These are phyloP conservation scores for Atrichornis clamosus DNA, from an alignment of 2,113 vertebrate species.

Conservation along the genomic window DNA sequence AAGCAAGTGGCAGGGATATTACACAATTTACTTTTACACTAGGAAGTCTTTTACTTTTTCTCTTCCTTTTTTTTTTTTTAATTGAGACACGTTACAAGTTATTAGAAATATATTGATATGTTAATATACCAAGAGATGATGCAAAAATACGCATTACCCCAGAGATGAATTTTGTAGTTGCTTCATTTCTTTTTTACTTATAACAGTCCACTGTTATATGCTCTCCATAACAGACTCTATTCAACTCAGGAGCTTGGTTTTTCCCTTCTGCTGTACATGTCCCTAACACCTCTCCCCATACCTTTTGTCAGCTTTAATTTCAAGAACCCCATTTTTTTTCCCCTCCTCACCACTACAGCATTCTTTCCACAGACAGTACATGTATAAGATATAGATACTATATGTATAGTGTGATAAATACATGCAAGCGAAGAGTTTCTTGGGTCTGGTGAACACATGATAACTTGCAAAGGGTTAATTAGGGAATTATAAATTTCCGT, in stretches of 20 bases:
- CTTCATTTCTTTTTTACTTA: background rate
- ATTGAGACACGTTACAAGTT: rapidly evolving
- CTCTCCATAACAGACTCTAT: background rate
- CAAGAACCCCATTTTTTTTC: background rate
- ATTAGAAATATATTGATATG: background rate
- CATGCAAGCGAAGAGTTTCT: background rate
- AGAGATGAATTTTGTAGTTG: rapidly evolving
- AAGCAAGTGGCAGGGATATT: background rate
- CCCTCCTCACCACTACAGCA: background rate
- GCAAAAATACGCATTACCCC: background rate
- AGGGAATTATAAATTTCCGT: background rate
- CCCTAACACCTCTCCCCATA: background rate
- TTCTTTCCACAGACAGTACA: background rate
- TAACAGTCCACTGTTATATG: background rate
- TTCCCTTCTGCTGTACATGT: background rate
- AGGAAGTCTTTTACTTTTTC: background rate
- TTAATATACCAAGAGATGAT: background rate
- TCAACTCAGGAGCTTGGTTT: background rate
- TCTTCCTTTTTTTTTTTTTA: background rate
- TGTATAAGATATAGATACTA: background rate
- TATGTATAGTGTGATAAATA: background rate
- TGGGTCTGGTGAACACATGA: background rate
- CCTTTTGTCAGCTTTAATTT: background rate
- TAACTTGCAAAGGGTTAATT: background rate
- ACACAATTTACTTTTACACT: background rate